Evolutionary conservation across 2,797 vertebrate genomes (phyloP), one percentile per base, ranked within the genome.

Genomic region (Pseudochirops cupreus): DNA sequence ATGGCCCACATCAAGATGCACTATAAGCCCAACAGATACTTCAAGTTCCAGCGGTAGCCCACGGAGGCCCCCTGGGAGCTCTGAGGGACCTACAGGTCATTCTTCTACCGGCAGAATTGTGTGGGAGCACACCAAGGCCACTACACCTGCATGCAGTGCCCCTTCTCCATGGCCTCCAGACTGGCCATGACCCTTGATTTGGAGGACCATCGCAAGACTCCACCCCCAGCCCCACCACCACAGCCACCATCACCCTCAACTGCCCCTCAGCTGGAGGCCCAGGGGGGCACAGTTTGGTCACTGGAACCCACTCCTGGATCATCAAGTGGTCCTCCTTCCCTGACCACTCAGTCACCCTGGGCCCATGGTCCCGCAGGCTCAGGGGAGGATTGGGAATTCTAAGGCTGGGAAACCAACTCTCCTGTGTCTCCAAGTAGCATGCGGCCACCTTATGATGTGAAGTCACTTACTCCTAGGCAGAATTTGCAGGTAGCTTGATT

Each of bases 11-110:
- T 99, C 98, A 99, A 99, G 97, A 99, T 99, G 93, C 99, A 99
- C 97, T 99, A 99, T 99, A 99, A 99, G 96, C 99, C 99, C 4
- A 99, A 99, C 97, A 99, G 99, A 62, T 99, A 99, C 98, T 99
- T 82, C 91, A 99, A 99, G 98, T 98, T 97, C 98, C 91, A 97
- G 98, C 57, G 96, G 98, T 97, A 98, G 98, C 97, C 98, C 98
- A 50, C 97, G 98, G 96, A 98, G 98, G 97, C 98, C 98, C 93
- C 98, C 98, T 97, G 98, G 98, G 74, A 98, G 98, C 98, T 98
- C 98, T 39, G 98, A 98, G 82, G 97, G 98, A 95, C 98, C 98
- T 91, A 91, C 74, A 99, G 99, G 99, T 92, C 97, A 99, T 94
- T 97, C 98, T 91, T 98, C 99, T 98, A 53, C 53, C 53, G 10